Percentiles rank a stretch among this genome's conserved stretches.
Evolutionary conservation across 2,797 vertebrate species (phyloP).

Genomic region (Hozukius guyotensis): DNA sequence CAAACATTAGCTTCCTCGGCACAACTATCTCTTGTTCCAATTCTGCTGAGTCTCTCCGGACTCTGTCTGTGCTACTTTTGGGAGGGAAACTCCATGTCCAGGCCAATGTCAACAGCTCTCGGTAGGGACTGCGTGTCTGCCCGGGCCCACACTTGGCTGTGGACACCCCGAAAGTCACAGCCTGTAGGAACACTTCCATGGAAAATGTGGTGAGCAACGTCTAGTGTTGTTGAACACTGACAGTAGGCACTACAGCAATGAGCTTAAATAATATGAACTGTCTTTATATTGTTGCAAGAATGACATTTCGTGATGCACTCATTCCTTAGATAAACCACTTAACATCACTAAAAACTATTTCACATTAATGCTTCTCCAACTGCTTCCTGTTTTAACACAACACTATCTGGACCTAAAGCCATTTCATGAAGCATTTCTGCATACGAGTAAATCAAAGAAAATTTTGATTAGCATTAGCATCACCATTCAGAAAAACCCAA

Average conservation of each 20-base stretch:
- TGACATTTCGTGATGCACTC: not conserved
- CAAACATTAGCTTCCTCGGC: slow-evolving; percentile 22
- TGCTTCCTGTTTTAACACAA: not conserved
- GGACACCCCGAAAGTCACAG: slow-evolving; percentile 56
- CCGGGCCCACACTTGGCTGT: slow-evolving; percentile 50
- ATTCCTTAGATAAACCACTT: not conserved
- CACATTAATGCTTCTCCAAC: not conserved
- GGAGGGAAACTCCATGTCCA: slow-evolving; percentile 62
- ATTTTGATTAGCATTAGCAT: not conserved
- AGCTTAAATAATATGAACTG: not conserved
- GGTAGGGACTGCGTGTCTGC: slow-evolving; percentile 44
- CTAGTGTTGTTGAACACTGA: slow-evolving; percentile 29
- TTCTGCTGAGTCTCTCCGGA: slow-evolving; percentile 40
- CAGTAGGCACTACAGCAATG: not conserved
- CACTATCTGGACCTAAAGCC: not conserved
- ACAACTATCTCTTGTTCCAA: slow-evolving; percentile 55
- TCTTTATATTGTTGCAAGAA: not conserved
- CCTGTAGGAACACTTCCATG: slow-evolving; percentile 57
- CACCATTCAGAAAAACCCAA: not conserved
- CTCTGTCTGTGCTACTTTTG: slow-evolving; percentile 49
- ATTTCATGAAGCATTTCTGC: not conserved
- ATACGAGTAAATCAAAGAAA: not conserved
- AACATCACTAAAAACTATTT: not conserved
- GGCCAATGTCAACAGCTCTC: slow-evolving; percentile 71
- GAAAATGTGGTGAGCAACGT: slow-evolving; percentile 61